A percentile compares a stretch with the other conserved stretches of the same genome.
Conservation (phyloP, 2,888 invertebrate species). For the Meliscaeva auricollis region DNA sequence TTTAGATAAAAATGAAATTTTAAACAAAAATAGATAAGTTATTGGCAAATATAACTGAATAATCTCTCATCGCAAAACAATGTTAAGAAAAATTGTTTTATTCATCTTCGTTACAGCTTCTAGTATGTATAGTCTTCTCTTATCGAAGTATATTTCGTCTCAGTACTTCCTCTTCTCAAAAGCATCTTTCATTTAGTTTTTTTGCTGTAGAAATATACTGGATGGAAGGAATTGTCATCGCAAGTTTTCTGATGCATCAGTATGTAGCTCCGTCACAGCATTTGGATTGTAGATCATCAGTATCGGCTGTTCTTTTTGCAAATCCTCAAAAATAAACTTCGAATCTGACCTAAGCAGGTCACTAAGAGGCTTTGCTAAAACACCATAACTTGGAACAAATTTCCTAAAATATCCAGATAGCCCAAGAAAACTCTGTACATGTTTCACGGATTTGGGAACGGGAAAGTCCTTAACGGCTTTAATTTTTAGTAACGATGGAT, state of each 20-base stretch:
- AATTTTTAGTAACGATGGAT: slow-evolving; percentile 5
- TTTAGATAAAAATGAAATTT: too few relatives aligned
- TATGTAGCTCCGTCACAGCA: neutral
- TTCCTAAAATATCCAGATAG: slow-evolving; percentile 29
- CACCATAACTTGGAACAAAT: slow-evolving; percentile 3
- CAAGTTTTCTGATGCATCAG: slow-evolving; percentile 9
- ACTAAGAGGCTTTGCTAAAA: neutral
- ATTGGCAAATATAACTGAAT: too few relatives aligned
- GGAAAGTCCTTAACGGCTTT: slow-evolving; percentile 13
- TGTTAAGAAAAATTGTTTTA: too few relatives aligned
- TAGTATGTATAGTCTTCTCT: too few relatives aligned
- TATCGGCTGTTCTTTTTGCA: too few relatives aligned
- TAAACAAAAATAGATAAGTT: too few relatives aligned
- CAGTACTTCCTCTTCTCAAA: too few relatives aligned
- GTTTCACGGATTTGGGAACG: slow-evolving; percentile 22
- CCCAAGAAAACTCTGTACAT: slow-evolving; percentile 31
- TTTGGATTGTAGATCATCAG: too few relatives aligned
- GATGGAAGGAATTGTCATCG: slow-evolving; percentile 36
- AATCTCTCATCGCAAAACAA: too few relatives aligned
- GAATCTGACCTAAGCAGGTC: neutral
- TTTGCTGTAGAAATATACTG: slow-evolving; percentile 62
- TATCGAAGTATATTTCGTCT: too few relatives aligned
- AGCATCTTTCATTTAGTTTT: too few relatives aligned
- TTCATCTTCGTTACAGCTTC: too few relatives aligned
- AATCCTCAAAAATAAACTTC: neutral